A percentile compares a stretch with the other conserved stretches of the same genome.
Evolutionary conservation across 2,888 invertebrate species (phyloP).

Genomic region (Eremobia ochroleuca): DNA sequence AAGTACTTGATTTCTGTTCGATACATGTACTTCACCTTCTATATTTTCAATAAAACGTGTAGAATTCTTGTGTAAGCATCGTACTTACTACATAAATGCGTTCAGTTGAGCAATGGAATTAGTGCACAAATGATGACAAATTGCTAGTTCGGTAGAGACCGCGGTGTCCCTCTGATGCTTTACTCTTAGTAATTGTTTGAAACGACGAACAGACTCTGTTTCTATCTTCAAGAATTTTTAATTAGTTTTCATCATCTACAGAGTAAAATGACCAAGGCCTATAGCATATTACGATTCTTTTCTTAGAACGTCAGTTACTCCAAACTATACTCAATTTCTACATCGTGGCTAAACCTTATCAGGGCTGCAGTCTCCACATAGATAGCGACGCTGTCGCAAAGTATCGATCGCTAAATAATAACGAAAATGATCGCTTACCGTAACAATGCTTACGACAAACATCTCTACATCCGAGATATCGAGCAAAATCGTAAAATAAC

Average conservation of each 20-base stretch:
- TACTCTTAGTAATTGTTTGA: constrained; percentile 35
- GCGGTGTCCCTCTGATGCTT: constrained; percentile 11
- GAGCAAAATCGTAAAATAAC: no score
- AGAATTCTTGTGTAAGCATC: not conserved
- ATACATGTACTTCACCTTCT: not conserved
- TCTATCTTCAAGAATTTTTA: not conserved
- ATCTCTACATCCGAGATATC: no score
- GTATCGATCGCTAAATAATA: no score
- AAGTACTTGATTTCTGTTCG: constrained; percentile 7
- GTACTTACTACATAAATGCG: not conserved
- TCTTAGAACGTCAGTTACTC: not conserved
- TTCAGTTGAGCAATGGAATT: constrained; percentile 32
- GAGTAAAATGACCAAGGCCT: not conserved
- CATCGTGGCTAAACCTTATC: not conserved
- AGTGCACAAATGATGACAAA: constrained; percentile 52
- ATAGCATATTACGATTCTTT: no score
- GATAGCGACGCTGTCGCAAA: no score
- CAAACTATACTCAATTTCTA: not conserved
- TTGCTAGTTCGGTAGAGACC: constrained; percentile 27
- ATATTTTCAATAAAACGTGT: constrained; percentile 6
- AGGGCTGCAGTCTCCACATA: no score
- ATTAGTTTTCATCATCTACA: not conserved
- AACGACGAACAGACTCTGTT: not conserved
- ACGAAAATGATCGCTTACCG: no score
- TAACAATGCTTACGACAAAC: no score